Base-by-base conservation (phyloP, 37 sponge, comb jelly and placozoan species). In the Ephydatia muelleri region DNA sequence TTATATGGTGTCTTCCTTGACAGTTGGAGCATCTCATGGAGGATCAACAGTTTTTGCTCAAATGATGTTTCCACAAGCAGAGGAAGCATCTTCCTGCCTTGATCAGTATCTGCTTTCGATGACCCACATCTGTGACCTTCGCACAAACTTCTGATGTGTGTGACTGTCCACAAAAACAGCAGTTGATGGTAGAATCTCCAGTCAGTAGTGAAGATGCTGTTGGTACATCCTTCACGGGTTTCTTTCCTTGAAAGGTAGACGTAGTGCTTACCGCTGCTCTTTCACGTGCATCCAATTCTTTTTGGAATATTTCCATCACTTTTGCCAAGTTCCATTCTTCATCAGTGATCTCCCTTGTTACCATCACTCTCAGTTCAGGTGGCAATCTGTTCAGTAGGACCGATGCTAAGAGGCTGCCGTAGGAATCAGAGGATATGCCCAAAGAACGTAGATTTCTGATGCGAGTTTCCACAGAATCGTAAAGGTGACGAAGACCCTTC, bases 341-440 rank as follows among this genome's bases (percentile, higher is more conserved):
- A 71, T 35, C 33, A 71, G 72, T 31, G 31, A 71, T 35, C 31
- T 35, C 33, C 33, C 72, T 71, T 35, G 33, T n/a, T 71, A 71
- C 33, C 31, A 71, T 71, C 14, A 71, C 33, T 71, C 72, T 71
- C 72, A 71, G 72, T 71, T 71, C 72, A 71, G 31, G 72, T 71
- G 72, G 72, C 33, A 71, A 71, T 11, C 33, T 71, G 72, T 35
- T 71, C 8, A 71, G 33, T 71, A 57, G 14, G 16, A 57, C 57
- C 57, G 57, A 57, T 57, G 57, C 57, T 14, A 57, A 57, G 57
- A 57, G 57, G 57, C 16, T 57, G 57, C 19, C 16, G 57, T 57
- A 57, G 57, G 57, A 57, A 57, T 57, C 57, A 57, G 57, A 57
- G 57, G 57, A 57, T 57, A 57, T 57, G 57, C 57, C 57, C 57